phyloP scores from a whole-genome alignment of 2,113 vertebrate genomes.

The Odontophorus gujanensis region DNA sequence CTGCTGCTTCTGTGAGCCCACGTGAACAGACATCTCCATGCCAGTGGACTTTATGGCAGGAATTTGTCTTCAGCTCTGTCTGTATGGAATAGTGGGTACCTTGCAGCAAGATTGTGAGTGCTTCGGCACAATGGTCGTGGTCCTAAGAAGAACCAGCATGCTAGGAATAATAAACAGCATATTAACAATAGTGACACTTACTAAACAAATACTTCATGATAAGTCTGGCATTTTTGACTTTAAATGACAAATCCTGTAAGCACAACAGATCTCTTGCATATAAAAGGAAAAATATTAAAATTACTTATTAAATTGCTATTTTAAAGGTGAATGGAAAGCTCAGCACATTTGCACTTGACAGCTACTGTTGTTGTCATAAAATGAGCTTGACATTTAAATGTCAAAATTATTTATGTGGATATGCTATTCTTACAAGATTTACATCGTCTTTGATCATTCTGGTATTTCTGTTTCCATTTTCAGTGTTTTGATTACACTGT shows the following conservation, averaged over 20 bases:
- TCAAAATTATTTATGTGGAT: conserved; percentile 34
- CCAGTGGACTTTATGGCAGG: neutral
- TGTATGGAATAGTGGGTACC: neutral
- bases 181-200: neutral
- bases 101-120: neutral
- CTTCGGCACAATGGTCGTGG: neutral
- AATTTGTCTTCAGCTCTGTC: neutral
- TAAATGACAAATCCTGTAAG: neutral
- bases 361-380: conserved; percentile 43
- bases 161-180: neutral
- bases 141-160: neutral
- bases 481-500: neutral
- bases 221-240: neutral
- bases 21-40: neutral
- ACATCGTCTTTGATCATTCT: neutral
- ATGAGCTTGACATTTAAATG: conserved; percentile 59
- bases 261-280: neutral
- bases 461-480: neutral
- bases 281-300: conserved; percentile 14
- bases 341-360: conserved; percentile 13
- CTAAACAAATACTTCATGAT: neutral
- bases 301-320: neutral
- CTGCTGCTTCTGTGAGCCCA: neutral
- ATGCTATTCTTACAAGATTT: conserved; percentile 1
- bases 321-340: conserved; percentile 13